Evolutionary conservation across 2,888 invertebrate genomes (phyloP), one percentile per base, ranked within the genome.

Genomic region (Xylota sylvarum): DNA sequence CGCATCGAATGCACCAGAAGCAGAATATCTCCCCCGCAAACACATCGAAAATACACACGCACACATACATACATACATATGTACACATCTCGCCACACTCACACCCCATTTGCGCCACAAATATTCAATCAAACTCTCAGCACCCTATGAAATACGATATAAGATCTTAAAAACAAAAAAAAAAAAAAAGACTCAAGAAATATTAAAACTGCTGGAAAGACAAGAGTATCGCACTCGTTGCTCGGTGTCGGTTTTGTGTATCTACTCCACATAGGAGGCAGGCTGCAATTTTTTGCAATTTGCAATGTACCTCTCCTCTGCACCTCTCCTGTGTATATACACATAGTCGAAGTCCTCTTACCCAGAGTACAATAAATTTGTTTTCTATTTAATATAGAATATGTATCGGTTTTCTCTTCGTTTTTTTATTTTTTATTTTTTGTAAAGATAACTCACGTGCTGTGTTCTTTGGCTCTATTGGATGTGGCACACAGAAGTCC

Each of bases 71-170:
- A 17, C 17, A 10, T 37, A n/a, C 9, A 32, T 10, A 58, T 43
- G 2, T n/a, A 67, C 37, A 4, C 23, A 23, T 23, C 23, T 23
- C 23, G 23, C 37, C 32, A 65, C 55, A n/a, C 56, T 6, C 17
- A n/a, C 40, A 23, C 55, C 69, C 69, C 40, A 30, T 30, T 55
- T 74, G 64, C 76, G 56, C 77, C 69, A 40, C 37, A 77, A 43
- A 52, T 62, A 50, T 52, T 72, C 70, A 72, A 73, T 79, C 60
- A 79, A 83, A 73, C 73, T 50, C 50, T 52, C 56, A 65, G 43
- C 70, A 84, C 80, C 74, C 80, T 74, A 76, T 70, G 80, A 76
- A 80, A 85, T 69, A 40, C 52, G 81, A 81, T 76, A 74, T 74
- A 82, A 50, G 62, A 69, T 80, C 48, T 72, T 73, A 23, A 17